phyloP scores from a whole-genome alignment of 1,140 invertebrate species.

The Hylaeus anthracinus region DNA sequence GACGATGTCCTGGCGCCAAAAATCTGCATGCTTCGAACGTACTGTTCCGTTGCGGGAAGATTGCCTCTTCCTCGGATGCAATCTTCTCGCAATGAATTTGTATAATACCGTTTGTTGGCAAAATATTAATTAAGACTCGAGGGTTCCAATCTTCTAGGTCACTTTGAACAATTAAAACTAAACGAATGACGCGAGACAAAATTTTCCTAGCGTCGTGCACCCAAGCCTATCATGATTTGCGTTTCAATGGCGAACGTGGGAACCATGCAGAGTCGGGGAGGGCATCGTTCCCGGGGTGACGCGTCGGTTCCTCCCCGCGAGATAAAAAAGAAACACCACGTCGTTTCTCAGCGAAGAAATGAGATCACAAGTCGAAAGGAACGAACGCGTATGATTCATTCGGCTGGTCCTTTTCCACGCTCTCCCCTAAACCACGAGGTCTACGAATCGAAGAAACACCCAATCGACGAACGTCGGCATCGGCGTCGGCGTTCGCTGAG shows the following conservation, averaged over 20 bases:
- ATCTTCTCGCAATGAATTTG: too few relatives aligned
- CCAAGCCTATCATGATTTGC: too few relatives aligned
- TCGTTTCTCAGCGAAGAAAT: conserved; percentile 51
- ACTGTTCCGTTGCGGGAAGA: too few relatives aligned
- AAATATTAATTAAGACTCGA: too few relatives aligned
- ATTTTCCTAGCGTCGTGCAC: too few relatives aligned
- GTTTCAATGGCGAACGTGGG: too few relatives aligned
- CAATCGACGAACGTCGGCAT: conserved; percentile 1
- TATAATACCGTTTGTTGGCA: too few relatives aligned
- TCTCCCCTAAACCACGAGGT: not conserved
- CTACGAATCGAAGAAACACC: not conserved
- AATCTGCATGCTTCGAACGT: too few relatives aligned
- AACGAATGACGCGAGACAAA: too few relatives aligned
- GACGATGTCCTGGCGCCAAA: not conserved
- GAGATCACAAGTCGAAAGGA: conserved; percentile 61
- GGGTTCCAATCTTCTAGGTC: too few relatives aligned
- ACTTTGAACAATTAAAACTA: too few relatives aligned
- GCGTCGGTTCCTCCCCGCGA: conserved; percentile 8
- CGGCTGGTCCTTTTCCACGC: conserved; percentile 27
- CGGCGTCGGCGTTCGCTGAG: conserved; percentile 23
- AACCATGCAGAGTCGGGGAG: not conserved
- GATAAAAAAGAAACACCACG: conserved; percentile 4
- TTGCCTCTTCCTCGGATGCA: too few relatives aligned
- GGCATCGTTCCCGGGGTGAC: not conserved
- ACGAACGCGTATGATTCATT: conserved; percentile 38